These are phyloP conservation scores for Apocrypta bakeri DNA, from an alignment of 1,140 invertebrate species.

Conservation along the genomic window DNA sequence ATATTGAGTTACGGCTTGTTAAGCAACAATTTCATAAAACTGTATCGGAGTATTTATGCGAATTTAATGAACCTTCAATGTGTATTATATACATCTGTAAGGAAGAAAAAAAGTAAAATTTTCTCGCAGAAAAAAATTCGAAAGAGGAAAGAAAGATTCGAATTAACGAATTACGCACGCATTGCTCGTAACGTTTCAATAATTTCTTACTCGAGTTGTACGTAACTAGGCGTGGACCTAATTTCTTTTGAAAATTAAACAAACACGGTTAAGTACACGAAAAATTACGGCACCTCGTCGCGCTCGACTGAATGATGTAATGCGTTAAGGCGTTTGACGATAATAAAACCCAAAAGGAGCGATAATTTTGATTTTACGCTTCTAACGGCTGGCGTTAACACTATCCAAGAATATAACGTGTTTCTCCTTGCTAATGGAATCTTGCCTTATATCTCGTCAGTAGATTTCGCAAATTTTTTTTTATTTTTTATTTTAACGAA, in stretches of 20 bases:
- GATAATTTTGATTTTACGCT: background rate
- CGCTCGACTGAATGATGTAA: background rate
- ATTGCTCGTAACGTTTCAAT: background rate
- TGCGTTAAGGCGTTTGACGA: background rate
- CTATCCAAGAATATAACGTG: background rate
- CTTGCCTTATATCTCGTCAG: background rate
- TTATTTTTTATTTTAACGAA: no score
- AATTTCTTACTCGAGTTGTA: background rate
- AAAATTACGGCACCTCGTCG: background rate
- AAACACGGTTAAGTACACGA: background rate
- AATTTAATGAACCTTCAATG: background rate
- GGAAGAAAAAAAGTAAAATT: background rate
- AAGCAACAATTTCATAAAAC: slow-evolving; percentile 7
- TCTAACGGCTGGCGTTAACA: background rate
- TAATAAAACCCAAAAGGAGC: background rate
- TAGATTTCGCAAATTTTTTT: background rate
- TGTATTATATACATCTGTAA: background rate
- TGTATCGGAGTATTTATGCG: background rate
- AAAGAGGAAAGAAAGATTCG: no score
- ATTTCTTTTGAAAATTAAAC: background rate
- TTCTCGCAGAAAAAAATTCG: background rate
- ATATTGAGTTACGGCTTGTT: background rate
- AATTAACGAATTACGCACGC: background rate
- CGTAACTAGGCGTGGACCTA: background rate
- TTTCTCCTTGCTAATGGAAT: background rate